Evolutionary conservation across 1,140 invertebrate genomes (phyloP), one percentile per base, ranked within the genome.

Genomic region (Stenopsyche tienmushanensis): DNA sequence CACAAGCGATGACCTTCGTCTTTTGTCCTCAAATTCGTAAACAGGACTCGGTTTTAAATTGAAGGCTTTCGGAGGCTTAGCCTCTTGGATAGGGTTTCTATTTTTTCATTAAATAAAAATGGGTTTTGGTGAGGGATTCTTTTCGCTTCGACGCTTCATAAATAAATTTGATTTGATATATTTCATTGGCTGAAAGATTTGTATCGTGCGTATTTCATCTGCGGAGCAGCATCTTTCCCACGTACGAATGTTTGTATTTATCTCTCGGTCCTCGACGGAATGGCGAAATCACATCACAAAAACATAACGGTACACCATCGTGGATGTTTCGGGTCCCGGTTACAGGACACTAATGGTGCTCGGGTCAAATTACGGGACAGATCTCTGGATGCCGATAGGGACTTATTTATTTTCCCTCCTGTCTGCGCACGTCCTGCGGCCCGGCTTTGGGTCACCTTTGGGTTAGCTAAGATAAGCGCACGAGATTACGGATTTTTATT

Each of bases 1-100:
- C 34, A 15, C 23, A 44, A 20, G n/a, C 20, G 62, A n/a, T 65
- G 67, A 69, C 67, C 67, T 67, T 62, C 60, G 34, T 52, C 58
- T 49, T 45, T 45, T 55, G 57, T 65, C 63, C 57, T 9, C 42
- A 47, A 47, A 24, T 54, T 29, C 23, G 52, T 24, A 54, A 26
- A 8, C 10, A 5, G 42, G 15, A 29, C 21, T 15, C 26, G 44
- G 44, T 21, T 25, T 21, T 47, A 60, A 44, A 69, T 69, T 65
- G 58, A 69, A 69, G 59, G 67, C 53, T 57, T 20, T 20, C 10
- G 5, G 10, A 47, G 5, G 44, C 18, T 47, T 8, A 47, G 44
- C 44, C 44, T 8, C 44, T 47, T 47, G n/a, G 7, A n/a, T n/a
- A 39, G 34, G 34, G 34, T 39, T 39, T 39, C 7, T n/a, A n/a